phyloP scores from a whole-genome alignment of 2,797 vertebrate genomes.

The Lophotriccus pileatus region DNA sequence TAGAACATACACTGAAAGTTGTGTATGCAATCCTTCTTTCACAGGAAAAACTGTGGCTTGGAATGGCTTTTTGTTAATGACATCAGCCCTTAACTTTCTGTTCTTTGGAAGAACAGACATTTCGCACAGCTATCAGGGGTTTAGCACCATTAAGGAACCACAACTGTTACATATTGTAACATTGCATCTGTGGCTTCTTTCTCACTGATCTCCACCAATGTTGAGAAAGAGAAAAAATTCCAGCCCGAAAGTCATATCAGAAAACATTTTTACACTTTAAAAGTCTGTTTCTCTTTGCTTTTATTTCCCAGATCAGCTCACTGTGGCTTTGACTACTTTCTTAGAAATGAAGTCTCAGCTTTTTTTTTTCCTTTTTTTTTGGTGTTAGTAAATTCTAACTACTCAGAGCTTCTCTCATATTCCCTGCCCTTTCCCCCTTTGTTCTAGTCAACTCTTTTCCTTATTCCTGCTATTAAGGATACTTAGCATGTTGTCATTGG shows the following conservation, averaged over 20 bases:
- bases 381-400: background rate
- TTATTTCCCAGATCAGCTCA: background rate
- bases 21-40: background rate
- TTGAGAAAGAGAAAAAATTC: background rate
- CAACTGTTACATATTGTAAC: background rate
- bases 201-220: accelerated
- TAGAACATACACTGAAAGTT: background rate
- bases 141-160: background rate
- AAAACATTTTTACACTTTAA: background rate
- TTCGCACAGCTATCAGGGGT: background rate
- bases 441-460: conserved; percentile 31
- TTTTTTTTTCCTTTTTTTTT: background rate
- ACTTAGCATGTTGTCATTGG: conserved; percentile 46
- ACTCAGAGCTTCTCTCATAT: background rate
- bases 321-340: background rate
- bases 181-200: background rate
- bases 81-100: conserved; percentile 24
- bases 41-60: conserved; percentile 19
- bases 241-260: background rate
- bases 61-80: background rate
- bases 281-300: background rate
- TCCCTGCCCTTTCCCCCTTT: background rate
- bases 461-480: conserved; percentile 21
- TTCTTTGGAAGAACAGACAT: background rate
- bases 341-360: background rate